phyloP scores from a whole-genome alignment of 2,797 vertebrate genomes.

The Myotis findleyi region DNA sequence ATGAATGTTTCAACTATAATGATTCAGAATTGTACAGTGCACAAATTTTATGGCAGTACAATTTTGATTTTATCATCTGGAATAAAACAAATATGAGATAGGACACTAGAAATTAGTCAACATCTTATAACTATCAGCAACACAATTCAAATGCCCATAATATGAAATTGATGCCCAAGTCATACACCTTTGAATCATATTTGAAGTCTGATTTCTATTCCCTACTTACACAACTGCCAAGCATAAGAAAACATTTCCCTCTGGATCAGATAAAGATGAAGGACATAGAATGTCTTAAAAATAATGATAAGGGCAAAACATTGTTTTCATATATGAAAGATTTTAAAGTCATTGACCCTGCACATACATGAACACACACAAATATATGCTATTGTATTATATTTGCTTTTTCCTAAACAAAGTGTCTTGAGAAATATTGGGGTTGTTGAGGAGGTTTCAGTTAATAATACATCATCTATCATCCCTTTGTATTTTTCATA shows the following conservation, averaged over 20 bases:
- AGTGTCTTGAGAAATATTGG: not conserved
- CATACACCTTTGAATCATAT: not conserved
- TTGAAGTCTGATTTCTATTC: not conserved
- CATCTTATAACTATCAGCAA: not conserved
- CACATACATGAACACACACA: not conserved
- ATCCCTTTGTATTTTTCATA: not conserved
- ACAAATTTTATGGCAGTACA: not conserved
- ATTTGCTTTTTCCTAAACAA: slow-evolving; percentile 12
- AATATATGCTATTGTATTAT: not conserved
- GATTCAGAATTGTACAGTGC: not conserved
- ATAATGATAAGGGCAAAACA: not conserved
- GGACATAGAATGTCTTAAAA: not conserved
- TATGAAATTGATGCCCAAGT: not conserved
- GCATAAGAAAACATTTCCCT: not conserved
- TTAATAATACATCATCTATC: not conserved
- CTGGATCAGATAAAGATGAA: not conserved
- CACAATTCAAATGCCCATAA: not conserved
- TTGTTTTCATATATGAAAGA: not conserved
- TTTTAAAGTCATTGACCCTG: not conserved
- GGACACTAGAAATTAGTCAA: not conserved
- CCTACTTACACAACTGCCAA: not conserved
- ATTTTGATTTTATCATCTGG: slow-evolving; percentile 6
- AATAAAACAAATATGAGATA: not conserved
- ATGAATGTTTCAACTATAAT: slow-evolving; percentile 4
- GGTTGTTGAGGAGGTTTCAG: not conserved